Base-by-base conservation (phyloP, 1,140 invertebrate genomes). In the Solenopsis invicta region DNA sequence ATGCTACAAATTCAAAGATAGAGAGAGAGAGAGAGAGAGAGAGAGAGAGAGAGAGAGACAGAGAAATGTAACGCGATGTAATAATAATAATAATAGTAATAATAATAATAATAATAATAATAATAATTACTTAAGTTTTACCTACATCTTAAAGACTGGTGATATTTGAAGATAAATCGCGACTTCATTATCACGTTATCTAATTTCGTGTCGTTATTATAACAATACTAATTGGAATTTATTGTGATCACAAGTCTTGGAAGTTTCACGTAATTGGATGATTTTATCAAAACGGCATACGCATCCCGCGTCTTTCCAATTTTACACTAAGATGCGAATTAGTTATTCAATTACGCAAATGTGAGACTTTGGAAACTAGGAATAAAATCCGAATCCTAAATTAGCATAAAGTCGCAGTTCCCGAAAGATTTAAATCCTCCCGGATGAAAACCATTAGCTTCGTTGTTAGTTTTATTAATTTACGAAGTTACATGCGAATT, bases 341-440 rank as follows among this genome's bases (percentile, higher is more conserved):
- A 82, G 52, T 82, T 82, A 82, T 82, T 74, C 54, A 82, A 74
- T 82, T 74, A 74, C 41, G 67, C 12, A 82, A 82, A 82, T 74
- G 48, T 48, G 54, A 74, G 56, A 82, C 67, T 82, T 61, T 61
- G 54, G 52, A 48, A 59, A 72, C 34, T 56, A n/a, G 21, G 52
- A 82, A 61, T 29, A 59, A 82, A 74, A 82, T 71, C 37, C 10
- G 50, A 54, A 56, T 72, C 16, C 4, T 29, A 71, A 34, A 82
- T 82, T 74, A 82, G 41, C 67, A 82, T 74, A 82, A 82, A 74
- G 67, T 21, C 34, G 52, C 41, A 29, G 72, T 59, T 72, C 29
- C 18, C 21, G 52, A 24, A 82, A 74, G 24, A 61, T 13, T 82
- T 50, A 74, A 82, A 48, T 34, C 21, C 16, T n/a, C 10, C 16